These are phyloP conservation scores for Acridotheres tristis DNA, from an alignment of 2,797 vertebrate species.

Conservation along the genomic window DNA sequence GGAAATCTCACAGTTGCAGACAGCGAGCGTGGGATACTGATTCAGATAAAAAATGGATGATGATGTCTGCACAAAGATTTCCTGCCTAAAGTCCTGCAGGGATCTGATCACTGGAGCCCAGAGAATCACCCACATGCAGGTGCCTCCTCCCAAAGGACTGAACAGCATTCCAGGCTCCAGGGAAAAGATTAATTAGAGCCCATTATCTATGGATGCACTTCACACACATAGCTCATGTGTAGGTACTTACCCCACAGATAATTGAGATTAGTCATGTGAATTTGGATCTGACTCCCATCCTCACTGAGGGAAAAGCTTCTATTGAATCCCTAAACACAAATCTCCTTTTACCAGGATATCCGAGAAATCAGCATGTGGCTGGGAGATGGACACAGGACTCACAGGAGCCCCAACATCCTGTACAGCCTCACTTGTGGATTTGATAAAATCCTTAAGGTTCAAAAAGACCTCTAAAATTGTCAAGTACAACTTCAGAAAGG, in stretches of 20 bases:
- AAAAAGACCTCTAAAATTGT: neutral
- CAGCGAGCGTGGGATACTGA: neutral
- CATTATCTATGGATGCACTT: rapidly evolving
- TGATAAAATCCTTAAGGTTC: neutral
- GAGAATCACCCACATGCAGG: neutral
- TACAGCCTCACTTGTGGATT: neutral
- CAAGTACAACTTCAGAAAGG: neutral
- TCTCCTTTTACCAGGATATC: neutral
- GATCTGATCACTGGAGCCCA: neutral
- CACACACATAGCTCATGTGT: rapidly evolving
- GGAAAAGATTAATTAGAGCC: neutral
- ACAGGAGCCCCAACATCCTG: neutral
- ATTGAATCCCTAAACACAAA: neutral
- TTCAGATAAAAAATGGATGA: neutral
- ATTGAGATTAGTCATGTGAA: neutral
- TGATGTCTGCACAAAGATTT: neutral
- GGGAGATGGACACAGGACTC: neutral
- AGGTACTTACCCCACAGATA: neutral
- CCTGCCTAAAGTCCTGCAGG: neutral
- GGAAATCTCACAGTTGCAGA: neutral
- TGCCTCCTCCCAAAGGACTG: neutral
- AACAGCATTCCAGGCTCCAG: neutral
- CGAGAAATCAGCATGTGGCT: neutral
- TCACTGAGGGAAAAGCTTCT: neutral
- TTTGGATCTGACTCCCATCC: neutral